phyloP scores from a whole-genome alignment of 2,888 invertebrate genomes.

The Myopa testacea region DNA sequence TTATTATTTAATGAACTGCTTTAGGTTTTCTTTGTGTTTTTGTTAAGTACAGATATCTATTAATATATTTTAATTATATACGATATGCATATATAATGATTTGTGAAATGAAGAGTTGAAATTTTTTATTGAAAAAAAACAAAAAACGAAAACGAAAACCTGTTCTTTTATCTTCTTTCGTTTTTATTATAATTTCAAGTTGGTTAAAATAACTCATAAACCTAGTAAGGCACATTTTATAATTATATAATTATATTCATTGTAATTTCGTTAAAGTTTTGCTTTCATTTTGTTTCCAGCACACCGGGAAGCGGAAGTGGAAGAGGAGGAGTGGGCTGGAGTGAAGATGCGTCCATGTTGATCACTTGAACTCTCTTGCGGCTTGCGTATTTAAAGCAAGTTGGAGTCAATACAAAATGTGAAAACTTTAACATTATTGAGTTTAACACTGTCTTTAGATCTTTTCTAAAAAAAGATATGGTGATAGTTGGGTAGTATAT shows the following conservation, averaged over 20 bases:
- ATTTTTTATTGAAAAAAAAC: not conserved
- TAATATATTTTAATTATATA: not conserved
- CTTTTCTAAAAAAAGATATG: not conserved
- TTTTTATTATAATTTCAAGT: not conserved
- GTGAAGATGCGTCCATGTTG: no score
- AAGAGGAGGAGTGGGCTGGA: no score
- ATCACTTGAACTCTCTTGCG: not conserved
- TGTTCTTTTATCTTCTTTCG: not conserved
- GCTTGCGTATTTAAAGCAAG: not conserved
- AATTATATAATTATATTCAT: no score
- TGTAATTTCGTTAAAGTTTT: slow-evolving; percentile 27
- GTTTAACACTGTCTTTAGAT: not conserved
- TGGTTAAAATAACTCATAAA: slow-evolving; percentile 53
- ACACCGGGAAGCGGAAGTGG: no score
- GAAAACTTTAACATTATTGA: not conserved
- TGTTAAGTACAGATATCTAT: not conserved
- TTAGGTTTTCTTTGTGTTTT: slow-evolving; percentile 3
- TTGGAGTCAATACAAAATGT: not conserved
- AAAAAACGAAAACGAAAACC: not conserved
- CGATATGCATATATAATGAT: not conserved
- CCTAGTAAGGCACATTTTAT: slow-evolving; percentile 66
- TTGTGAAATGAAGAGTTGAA: slow-evolving; percentile 15
- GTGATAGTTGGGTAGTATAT: not conserved
- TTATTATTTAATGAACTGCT: slow-evolving; percentile 4
- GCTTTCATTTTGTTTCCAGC: slow-evolving; percentile 13